Evolutionary conservation across 2,797 vertebrate genomes (phyloP).

Genomic region (Eurystomus glaucurus): DNA sequence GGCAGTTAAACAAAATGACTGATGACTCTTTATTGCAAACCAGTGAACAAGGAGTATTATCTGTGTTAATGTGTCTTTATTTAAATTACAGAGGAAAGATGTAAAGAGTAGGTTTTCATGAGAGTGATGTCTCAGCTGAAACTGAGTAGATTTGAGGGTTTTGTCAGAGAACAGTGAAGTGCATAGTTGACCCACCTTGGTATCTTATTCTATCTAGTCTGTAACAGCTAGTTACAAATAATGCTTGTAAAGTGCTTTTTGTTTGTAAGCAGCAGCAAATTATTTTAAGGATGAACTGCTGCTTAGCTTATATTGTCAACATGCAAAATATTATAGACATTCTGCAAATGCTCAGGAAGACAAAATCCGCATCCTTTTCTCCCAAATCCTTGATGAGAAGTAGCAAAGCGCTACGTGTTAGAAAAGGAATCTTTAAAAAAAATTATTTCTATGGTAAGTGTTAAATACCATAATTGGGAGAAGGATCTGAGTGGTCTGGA

Average conservation of each 20-base stretch:
- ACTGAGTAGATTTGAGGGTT: neutral
- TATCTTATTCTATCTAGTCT: neutral
- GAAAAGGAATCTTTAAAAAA: neutral
- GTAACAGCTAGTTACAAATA: neutral
- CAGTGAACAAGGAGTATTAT: neutral
- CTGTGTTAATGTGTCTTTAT: neutral
- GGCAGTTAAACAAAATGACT: neutral
- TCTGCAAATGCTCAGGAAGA: neutral
- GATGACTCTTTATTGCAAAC: neutral
- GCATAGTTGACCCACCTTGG: neutral
- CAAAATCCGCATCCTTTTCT: neutral
- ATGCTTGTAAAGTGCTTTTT: neutral
- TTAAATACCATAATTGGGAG: neutral
- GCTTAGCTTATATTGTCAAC: neutral
- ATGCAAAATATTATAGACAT: neutral
- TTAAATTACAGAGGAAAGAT: neutral
- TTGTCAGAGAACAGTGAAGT: neutral
- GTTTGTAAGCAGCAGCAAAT: neutral
- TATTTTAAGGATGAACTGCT: neutral
- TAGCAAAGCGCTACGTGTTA: neutral
- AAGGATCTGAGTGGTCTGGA: neutral
- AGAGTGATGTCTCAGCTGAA: neutral
- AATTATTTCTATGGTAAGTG: neutral
- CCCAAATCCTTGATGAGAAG: neutral
- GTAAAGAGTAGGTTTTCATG: neutral